Evolutionary conservation across 2,797 vertebrate genomes (phyloP).

Genomic region (Champsocephalus esox): DNA sequence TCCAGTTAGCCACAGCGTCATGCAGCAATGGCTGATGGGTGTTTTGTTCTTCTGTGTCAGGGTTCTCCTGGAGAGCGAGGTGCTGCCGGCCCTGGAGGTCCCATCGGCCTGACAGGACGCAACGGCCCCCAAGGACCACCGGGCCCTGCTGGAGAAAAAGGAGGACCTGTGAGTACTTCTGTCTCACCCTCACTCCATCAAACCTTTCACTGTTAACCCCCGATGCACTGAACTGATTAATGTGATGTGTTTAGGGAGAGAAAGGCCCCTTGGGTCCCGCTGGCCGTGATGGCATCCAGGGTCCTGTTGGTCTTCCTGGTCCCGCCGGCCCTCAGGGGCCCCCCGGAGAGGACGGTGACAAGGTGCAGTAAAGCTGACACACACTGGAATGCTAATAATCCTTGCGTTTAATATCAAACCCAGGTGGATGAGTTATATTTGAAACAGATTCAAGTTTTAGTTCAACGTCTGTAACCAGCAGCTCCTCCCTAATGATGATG

Average conservation of each 20-base stretch:
- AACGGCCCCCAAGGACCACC: constrained; percentile 96
- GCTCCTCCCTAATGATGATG: background rate
- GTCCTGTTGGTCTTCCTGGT: constrained; percentile 96
- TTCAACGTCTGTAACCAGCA: constrained; percentile 7
- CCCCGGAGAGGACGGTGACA: constrained; percentile 98
- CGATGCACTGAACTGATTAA: background rate
- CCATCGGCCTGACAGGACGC: constrained; percentile 95
- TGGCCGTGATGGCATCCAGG: constrained; percentile 96
- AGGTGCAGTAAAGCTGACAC: constrained; percentile 81
- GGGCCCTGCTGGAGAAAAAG: constrained; percentile 98
- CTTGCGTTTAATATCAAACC: background rate
- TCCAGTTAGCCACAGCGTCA: constrained; percentile 6
- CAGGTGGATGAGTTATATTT: too few relatives aligned
- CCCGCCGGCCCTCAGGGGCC: constrained; percentile 96
- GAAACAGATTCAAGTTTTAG: too few relatives aligned
- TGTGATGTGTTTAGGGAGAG: constrained; percentile 88
- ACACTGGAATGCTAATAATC: background rate
- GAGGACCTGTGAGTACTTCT: constrained; percentile 91
- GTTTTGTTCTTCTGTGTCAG: constrained; percentile 74
- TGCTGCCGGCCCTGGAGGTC: constrained; percentile 94
- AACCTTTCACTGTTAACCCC: background rate
- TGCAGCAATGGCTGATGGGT: constrained; percentile 27
- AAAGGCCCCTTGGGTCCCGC: constrained; percentile 97
- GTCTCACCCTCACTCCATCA: background rate
- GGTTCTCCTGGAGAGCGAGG: constrained; percentile 96